Base-by-base conservation (phyloP, 2,888 invertebrate genomes). In the Cosmia pyralina region DNA sequence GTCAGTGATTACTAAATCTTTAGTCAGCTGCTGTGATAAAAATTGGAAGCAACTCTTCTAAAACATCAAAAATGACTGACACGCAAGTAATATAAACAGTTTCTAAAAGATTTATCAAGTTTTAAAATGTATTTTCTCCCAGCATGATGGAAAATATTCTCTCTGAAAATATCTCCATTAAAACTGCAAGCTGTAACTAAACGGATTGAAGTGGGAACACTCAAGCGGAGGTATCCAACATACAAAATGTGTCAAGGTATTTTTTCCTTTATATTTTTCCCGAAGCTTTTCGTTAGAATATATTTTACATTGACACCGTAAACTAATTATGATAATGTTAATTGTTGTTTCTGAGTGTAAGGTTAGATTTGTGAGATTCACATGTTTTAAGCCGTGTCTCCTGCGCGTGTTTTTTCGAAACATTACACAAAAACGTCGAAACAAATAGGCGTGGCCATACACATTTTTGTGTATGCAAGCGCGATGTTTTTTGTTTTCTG, bases 131-230 rank as follows among this genome's bases (percentile, higher is more conserved):
- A 48, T 70, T 69, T 46, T 17, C 19, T 28, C 22, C 15, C 15
- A 48, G 55, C 38, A 57, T n/a, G 13, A 44, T 62, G 44, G 22
- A 69, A 73, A 81, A 55, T 66, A 52, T 60, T 73, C 17, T 1
- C 15, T 13, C 58, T 48, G 44, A 55, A 73, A 77, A 67, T 60
- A 60, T 81, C 60, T 55, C 59, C 46, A 63, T 8, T 53, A 48
- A 75, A 79, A 64, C 28, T 60, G 52, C 46, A 69, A 58, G 68
- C 59, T 67, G 82, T 81, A 73, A 73, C 62, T 70, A 63, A 77
- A 74, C 46, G 59, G 19, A 48, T 50, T 77, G 69, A 66, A 75
- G 67, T 58, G 64, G 34, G 19, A 48, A 75, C 69, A 75, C 69
- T 72, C 55, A 28, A 59, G 58, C 41, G 11, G 52, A 80, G 55